A percentile compares a stretch with the other conserved stretches of the same genome.
phyloP scores from a whole-genome alignment of 2,888 invertebrate genomes.

The Pachliopta kotzebuea region DNA sequence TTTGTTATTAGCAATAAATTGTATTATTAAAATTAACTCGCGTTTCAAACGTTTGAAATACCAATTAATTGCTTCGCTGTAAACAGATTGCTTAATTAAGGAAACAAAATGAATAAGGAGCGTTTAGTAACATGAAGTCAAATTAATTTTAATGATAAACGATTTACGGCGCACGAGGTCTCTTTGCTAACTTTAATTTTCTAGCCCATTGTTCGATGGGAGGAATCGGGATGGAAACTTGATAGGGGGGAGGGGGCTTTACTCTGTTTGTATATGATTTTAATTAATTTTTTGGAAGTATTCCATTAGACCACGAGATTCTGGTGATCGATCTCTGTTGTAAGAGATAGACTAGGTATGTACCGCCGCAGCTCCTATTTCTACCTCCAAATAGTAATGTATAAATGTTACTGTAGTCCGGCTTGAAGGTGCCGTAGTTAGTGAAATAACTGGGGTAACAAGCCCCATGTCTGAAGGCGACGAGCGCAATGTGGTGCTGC shows the following conservation, averaged over 20 bases:
- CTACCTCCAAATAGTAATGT: no score
- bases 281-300: not conserved
- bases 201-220: slow-evolving; percentile 31
- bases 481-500: no score
- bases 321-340: no score
- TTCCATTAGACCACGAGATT: not conserved
- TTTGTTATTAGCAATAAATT: slow-evolving; percentile 1
- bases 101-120: slow-evolving; percentile 73
- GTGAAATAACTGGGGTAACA: no score
- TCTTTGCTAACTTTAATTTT: slow-evolving; percentile 50
- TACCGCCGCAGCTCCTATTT: no score
- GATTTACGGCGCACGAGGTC: slow-evolving; percentile 45
- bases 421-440: no score
- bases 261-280: slow-evolving; percentile 13
- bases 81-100: slow-evolving; percentile 80
- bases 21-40: slow-evolving; percentile 56
- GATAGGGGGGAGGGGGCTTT: slow-evolving; percentile 19
- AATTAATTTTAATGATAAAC: slow-evolving; percentile 79
- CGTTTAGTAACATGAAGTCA: slow-evolving; percentile 69
- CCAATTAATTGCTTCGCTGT: slow-evolving; percentile 77
- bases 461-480: no score
- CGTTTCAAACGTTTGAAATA: slow-evolving; percentile 65
- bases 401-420: no score
- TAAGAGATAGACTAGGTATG: no score
- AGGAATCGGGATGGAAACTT: slow-evolving; percentile 20